phyloP scores from a whole-genome alignment of 2,888 invertebrate species.

The Melinaea marsaeus region DNA sequence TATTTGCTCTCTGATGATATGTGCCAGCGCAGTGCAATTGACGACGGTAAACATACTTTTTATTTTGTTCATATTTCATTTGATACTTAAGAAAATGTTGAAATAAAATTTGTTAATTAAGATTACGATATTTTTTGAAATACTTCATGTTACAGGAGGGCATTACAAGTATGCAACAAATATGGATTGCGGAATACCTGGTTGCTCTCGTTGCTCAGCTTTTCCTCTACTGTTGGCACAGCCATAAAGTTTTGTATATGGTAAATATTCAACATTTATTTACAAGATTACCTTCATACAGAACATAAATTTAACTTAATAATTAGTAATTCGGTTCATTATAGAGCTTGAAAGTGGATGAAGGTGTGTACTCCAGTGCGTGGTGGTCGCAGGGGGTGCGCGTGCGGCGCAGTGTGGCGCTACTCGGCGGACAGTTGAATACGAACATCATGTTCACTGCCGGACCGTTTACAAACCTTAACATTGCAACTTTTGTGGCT shows the following conservation, averaged over 20 bases:
- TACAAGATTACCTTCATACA: neutral
- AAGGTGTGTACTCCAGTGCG: conserved; percentile 51
- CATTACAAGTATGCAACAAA: conserved; percentile 52
- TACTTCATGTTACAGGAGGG: conserved; percentile 45
- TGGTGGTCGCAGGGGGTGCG: conserved; percentile 55
- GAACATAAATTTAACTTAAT: neutral
- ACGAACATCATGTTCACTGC: conserved; percentile 52
- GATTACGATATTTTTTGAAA: neutral
- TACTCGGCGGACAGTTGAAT: conserved; percentile 55
- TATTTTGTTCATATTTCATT: neutral
- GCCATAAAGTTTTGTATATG: conserved; percentile 60
- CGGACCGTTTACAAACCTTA: conserved; percentile 58
- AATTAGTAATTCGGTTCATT: conserved; percentile 14
- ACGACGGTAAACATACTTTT: conserved; percentile 45
- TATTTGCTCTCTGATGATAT: conserved; percentile 70
- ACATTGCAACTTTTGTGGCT: conserved; percentile 55
- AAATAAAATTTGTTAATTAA: too few relatives aligned
- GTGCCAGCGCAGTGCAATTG: conserved; percentile 64
- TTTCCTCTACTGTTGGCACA: conserved; percentile 72
- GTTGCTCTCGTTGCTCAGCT: conserved; percentile 65
- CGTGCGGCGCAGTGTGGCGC: conserved; percentile 45
- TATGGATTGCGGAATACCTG: conserved; percentile 67
- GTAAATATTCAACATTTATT: conserved; percentile 38
- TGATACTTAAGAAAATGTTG: neutral
- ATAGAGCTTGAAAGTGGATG: conserved; percentile 53